phyloP scores from a whole-genome alignment of 2,888 invertebrate species.

The Tipula helvola region DNA sequence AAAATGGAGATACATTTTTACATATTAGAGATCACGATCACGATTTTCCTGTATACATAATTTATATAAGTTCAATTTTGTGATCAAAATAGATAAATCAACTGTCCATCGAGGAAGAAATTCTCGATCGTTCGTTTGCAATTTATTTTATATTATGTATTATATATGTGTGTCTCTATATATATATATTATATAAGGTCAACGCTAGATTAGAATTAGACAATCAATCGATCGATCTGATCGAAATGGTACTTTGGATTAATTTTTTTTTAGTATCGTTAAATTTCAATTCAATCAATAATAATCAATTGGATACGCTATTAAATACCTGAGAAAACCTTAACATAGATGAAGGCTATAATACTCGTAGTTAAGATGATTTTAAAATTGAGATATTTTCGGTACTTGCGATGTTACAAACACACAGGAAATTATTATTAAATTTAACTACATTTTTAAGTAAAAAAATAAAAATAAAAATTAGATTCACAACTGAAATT shows the following conservation, averaged over 20 bases:
- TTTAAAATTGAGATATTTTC: not conserved
- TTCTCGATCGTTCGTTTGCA: not conserved
- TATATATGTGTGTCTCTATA: not conserved
- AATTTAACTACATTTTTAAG: not conserved
- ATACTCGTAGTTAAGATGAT: not conserved
- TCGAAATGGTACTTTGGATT: not conserved
- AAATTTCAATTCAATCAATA: not conserved
- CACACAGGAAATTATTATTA: not conserved
- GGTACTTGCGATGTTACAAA: not conserved
- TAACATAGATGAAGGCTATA: not conserved
- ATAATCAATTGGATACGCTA: not conserved
- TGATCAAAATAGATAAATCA: slow-evolving; percentile 4
- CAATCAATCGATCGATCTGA: not conserved
- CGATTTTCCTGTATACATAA: not conserved
- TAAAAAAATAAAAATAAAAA: not conserved
- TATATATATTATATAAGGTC: not conserved
- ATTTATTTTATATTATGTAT: not conserved
- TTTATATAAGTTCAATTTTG: not conserved
- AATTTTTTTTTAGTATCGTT: not conserved
- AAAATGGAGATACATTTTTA: not conserved
- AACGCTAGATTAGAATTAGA: not conserved
- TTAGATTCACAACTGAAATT: not conserved
- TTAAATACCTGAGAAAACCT: not conserved
- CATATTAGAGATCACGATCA: not conserved
- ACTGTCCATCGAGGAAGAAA: not conserved